A percentile compares a stretch with the other conserved stretches of the same genome.
These are phyloP conservation scores for Chlorodrepanis virens DNA, from an alignment of 2,113 vertebrate species.

Conservation along the genomic window DNA sequence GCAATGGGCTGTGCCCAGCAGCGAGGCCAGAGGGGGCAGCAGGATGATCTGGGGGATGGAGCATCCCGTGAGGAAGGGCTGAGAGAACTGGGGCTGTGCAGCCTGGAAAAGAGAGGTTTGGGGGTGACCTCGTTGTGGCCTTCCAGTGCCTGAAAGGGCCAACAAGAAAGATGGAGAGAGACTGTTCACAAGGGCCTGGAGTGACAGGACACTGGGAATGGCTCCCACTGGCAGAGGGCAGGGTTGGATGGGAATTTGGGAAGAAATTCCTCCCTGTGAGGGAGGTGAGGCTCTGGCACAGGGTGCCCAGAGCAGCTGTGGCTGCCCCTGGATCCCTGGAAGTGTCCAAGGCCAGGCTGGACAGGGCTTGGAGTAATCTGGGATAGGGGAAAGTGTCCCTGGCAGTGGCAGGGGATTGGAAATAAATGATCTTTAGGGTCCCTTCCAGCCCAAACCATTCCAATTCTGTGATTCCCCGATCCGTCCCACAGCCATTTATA, in stretches of 20 bases:
- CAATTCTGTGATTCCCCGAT: background rate
- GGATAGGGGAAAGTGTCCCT: background rate
- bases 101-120: background rate
- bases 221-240: background rate
- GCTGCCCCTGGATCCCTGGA: background rate
- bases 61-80: background rate
- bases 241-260: background rate
- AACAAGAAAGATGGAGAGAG: background rate
- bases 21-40: background rate
- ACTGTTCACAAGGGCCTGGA: background rate
- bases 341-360: background rate
- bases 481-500: background rate
- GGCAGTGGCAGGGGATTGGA: background rate
- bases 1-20: background rate
- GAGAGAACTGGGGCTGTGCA: background rate
- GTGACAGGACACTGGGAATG: background rate
- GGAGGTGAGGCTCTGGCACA: background rate
- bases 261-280: background rate
- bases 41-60: background rate
- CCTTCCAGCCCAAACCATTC: background rate
- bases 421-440: background rate
- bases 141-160: background rate
- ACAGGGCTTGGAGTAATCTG: rapidly evolving
- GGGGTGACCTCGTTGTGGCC: background rate
- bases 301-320: background rate